Percentiles rank a stretch among this genome's conserved stretches.
phyloP scores from a whole-genome alignment of 2,888 invertebrate species.

The Platycnemis pennipes region DNA sequence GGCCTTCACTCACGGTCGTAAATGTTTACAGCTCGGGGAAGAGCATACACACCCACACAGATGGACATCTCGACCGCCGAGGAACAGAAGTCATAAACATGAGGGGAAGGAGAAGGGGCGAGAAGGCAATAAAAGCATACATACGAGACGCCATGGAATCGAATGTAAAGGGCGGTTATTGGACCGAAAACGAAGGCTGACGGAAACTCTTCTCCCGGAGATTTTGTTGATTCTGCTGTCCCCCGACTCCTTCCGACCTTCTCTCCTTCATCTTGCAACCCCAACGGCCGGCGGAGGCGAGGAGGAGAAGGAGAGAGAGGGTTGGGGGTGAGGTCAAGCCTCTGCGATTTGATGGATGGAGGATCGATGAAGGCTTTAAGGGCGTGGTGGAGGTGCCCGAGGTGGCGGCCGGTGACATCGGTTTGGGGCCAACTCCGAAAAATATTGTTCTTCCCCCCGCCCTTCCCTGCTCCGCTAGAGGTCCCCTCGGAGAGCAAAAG shows the following conservation, averaged over 20 bases:
- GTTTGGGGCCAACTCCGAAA: neutral
- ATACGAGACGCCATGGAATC: slow-evolving; percentile 32
- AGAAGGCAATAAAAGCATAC: slow-evolving; percentile 6
- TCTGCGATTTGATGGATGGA: slow-evolving; percentile 34
- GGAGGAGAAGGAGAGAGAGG: neutral
- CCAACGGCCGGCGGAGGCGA: neutral
- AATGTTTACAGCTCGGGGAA: slow-evolving; percentile 39
- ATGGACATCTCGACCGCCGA: neutral
- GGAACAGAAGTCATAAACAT: slow-evolving; percentile 1
- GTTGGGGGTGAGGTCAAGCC: slow-evolving; percentile 35
- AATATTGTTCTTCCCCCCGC: neutral
- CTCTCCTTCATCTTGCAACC: neutral
- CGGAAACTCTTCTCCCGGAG: neutral
- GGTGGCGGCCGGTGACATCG: slow-evolving; percentile 40
- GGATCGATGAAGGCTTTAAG: slow-evolving; percentile 53
- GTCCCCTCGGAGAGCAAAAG: neutral
- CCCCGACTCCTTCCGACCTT: slow-evolving; percentile 21
- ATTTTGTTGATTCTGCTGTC: neutral
- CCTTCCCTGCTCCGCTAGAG: neutral
- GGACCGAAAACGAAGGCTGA: neutral
- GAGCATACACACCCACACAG: neutral
- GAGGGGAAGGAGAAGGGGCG: neutral
- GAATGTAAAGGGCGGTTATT: slow-evolving; percentile 35
- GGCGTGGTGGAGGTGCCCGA: slow-evolving; percentile 39
- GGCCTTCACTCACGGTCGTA: neutral